Evolutionary conservation across 2,888 invertebrate genomes (phyloP), one percentile per base, ranked within the genome.

Genomic region (Lamellibrachia columna): DNA sequence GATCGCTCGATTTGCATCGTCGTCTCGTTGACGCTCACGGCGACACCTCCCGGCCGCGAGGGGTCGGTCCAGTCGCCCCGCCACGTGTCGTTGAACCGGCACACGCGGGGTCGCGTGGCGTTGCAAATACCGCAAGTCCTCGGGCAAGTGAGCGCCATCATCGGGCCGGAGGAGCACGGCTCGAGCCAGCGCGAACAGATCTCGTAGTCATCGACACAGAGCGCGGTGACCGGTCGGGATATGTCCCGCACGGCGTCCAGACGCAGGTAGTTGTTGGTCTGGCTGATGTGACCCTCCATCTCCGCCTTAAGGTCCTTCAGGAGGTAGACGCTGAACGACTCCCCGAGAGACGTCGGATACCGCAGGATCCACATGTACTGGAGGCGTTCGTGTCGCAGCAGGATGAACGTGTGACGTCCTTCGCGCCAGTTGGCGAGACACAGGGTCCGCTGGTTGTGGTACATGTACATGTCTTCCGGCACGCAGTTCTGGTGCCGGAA

Each of bases 191-290:
- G 90, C n/a, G 93, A 75, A 75, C 94, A 94, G 22, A 93, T 91
- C 91, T 93, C 94, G 91, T 93, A 93, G 28, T 94, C 94, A 53
- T 94, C 94, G 7, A 93, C 90, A 91, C 94, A 94, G 15, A 94
- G 90, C 6, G 94, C 91, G 8, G 93, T 92, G 11, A 92, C 93
- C 28, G 93, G 93, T 28, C 93, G 92, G 9, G 92, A 53, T 2
- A 92, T 22, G 90, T 94, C 93, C 11, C 93, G 92, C 9, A 92
- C 93, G 90, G 93, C 75, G 91, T 93, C 93, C 58, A 94, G 60
- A 3, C 93, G 94, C 6, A 94, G 40, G 92, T 93, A 93, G 92
- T 92, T 93, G 52, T 28, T 90, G 91, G 91, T 93, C 58, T 8
- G 52, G 53, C 60, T 28, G 52, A 91, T 60, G 55, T 28, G 92